Conservation (phyloP, 2,888 invertebrate species). For the Lithophane leautieri region DNA sequence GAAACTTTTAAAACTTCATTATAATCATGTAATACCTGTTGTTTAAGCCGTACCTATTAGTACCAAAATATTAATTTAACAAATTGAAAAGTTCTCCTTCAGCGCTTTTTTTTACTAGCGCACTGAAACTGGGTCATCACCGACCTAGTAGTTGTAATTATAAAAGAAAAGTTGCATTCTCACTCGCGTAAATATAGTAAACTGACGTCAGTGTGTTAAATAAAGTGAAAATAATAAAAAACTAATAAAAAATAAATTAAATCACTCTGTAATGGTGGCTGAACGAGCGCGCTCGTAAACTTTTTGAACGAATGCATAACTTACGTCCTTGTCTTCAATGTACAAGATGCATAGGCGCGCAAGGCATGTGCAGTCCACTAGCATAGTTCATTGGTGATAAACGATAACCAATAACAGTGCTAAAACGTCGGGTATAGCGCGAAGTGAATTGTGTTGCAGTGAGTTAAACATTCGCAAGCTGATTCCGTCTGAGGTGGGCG, state of each 20-base stretch:
- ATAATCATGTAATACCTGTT: slow-evolving; percentile 2
- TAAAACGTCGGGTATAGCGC: slow-evolving; percentile 49
- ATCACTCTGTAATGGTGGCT: slow-evolving; percentile 19
- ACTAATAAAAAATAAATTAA: not conserved
- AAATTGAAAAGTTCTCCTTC: slow-evolving; percentile 9
- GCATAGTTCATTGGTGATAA: slow-evolving; percentile 73
- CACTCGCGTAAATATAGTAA: slow-evolving; percentile 16
- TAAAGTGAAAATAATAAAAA: not conserved
- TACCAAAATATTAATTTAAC: slow-evolving; percentile 8
- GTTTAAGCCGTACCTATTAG: not conserved
- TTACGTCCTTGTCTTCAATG: slow-evolving; percentile 71
- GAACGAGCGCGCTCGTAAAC: slow-evolving; percentile 51
- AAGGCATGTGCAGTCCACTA: slow-evolving; percentile 74
- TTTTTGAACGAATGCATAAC: slow-evolving; percentile 69
- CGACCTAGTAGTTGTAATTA: slow-evolving; percentile 18
- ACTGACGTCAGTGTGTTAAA: slow-evolving; percentile 31
- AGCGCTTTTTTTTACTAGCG: slow-evolving; percentile 21
- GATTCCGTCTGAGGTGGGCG: slow-evolving; percentile 83
- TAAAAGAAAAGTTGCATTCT: slow-evolving; percentile 36
- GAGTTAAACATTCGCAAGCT: slow-evolving; percentile 80
- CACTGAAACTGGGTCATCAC: slow-evolving; percentile 36
- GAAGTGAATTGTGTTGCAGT: slow-evolving; percentile 60
- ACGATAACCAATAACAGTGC: slow-evolving; percentile 69
- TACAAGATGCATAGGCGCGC: slow-evolving; percentile 82
- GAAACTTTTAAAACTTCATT: slow-evolving; percentile 27